Evolutionary conservation across 2,888 invertebrate genomes (phyloP).

Genomic region (Osedax fenrisi): DNA sequence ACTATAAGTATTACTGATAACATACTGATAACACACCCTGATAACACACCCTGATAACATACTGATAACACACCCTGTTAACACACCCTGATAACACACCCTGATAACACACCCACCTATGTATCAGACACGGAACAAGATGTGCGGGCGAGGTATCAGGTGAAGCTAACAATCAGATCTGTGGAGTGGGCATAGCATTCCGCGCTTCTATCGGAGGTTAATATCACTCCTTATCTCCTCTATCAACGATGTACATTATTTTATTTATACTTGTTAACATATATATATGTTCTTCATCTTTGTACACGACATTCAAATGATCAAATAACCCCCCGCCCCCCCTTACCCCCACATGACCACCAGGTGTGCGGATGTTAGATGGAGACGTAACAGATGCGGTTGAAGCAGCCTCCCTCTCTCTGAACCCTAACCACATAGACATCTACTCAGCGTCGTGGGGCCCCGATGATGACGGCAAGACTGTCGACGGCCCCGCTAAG

Average conservation of each 20-base stretch:
- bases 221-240: too few relatives aligned
- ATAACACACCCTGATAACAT: too few relatives aligned
- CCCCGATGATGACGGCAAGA: constrained; percentile 93
- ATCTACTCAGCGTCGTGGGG: constrained; percentile 96
- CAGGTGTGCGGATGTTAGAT: constrained; percentile 90
- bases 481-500: constrained; percentile 91
- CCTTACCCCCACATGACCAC: background rate
- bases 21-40: too few relatives aligned
- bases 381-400: constrained; percentile 97
- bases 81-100: too few relatives aligned
- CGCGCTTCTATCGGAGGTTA: constrained; percentile 82
- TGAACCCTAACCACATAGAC: constrained; percentile 90
- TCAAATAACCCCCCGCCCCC: too few relatives aligned
- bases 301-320: too few relatives aligned
- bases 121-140: constrained; percentile 64
- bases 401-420: constrained; percentile 81
- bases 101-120: too few relatives aligned
- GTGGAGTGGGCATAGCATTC: constrained; percentile 89
- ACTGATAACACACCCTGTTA: too few relatives aligned
- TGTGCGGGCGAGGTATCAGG: constrained; percentile 97
- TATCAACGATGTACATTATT: too few relatives aligned
- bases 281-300: too few relatives aligned
- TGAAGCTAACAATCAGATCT: constrained; percentile 81
- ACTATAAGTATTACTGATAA: too few relatives aligned
- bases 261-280: too few relatives aligned